Base-by-base conservation (phyloP, 2,888 invertebrate genomes). In the Endotricha flammealis region DNA sequence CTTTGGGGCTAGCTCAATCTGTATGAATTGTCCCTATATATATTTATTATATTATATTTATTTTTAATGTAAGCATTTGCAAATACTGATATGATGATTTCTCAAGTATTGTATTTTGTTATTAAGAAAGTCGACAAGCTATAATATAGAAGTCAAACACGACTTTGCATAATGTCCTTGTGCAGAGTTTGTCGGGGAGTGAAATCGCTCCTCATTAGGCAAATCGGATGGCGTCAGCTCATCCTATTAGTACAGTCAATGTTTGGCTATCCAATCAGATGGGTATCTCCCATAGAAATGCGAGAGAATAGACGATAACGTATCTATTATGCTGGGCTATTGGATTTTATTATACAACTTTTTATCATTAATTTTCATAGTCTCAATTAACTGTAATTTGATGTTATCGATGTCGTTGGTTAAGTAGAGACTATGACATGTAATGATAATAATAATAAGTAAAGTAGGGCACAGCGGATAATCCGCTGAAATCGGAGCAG, bases 221-320 rank as follows among this genome's bases (percentile, higher is more conserved):
- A 81, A 81, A 85, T 82, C 78, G 73, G 64, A 54, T 64, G 63
- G 67, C 68, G 76, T 73, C 72, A 70, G 76, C 69, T 73, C 66
- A 73, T 66, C 67, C 79, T 75, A 81, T 85, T 83, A 82, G 70
- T 61, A 68, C 67, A 71, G 82, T 74, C 72, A 83, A 81, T 81
- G 81, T 85, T 85, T 81, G 77, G 57, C 52, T 61, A 71, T 57
- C 64, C 69, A 71, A 78, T 78, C 74, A 72, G 49, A 55, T 35
- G 57, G 47, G 50, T 55, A 57, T 55, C 58, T 51, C 50, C 55
- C 56, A 53, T 29, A 20, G 24, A 57, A 62, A 69, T 64, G 65
- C 54, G 51, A 53, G 63, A 59, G 56, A 43, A 57, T 55, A 42
- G 22, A 11, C 13, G 8, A 17, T 31, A 27, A 39, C 10, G 20